Conservation (phyloP, 2,888 invertebrate species). For the Syrphus vitripennis region DNA sequence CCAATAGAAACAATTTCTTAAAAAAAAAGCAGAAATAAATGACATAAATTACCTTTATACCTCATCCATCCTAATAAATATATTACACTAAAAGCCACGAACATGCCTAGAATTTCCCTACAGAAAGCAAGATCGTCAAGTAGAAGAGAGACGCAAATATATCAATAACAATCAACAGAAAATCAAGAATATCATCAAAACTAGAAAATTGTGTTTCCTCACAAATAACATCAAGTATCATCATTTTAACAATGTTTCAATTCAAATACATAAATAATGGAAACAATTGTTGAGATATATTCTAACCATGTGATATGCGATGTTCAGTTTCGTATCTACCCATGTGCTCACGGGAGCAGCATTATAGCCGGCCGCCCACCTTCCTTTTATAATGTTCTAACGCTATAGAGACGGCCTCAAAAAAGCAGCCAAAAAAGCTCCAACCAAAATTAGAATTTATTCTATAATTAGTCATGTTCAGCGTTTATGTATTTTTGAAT, state of each 20-base stretch:
- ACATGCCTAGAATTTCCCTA: neutral
- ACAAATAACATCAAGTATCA: slow-evolving; percentile 27
- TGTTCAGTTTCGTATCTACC: slow-evolving; percentile 38
- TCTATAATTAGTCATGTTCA: slow-evolving; percentile 64
- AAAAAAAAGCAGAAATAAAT: too few relatives aligned
- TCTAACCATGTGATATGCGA: neutral
- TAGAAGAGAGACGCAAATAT: neutral
- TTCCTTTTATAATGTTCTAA: slow-evolving; percentile 47
- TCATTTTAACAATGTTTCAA: slow-evolving; percentile 33
- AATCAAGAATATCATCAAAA: neutral
- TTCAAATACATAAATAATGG: neutral
- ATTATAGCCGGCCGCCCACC: slow-evolving; percentile 48
- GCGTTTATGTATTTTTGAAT: slow-evolving; percentile 12
- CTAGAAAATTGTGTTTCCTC: neutral
- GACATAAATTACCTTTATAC: too few relatives aligned
- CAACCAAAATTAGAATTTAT: slow-evolving; percentile 70
- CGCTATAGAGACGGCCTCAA: slow-evolving; percentile 58
- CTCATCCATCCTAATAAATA: too few relatives aligned
- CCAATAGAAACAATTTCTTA: too few relatives aligned
- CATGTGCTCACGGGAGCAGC: slow-evolving; percentile 45
- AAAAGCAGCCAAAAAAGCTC: slow-evolving; percentile 68
- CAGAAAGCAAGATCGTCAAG: neutral
- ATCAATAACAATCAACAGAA: neutral
- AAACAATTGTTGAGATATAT: neutral
- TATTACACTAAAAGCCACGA: neutral